Evolutionary conservation across 2,797 vertebrate genomes (phyloP).

Genomic region (Manis pentadactyla): DNA sequence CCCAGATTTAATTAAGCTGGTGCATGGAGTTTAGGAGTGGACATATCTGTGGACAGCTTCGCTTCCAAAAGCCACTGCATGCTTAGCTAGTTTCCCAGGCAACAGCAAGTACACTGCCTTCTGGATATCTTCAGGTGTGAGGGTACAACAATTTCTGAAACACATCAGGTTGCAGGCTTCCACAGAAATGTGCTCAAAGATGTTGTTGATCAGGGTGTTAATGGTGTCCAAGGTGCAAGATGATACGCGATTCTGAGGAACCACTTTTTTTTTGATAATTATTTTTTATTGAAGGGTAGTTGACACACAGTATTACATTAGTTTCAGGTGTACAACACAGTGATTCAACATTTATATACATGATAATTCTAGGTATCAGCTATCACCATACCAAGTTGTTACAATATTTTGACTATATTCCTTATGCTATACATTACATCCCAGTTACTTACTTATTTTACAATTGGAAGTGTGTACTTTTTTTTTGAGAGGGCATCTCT

Average conservation of each 20-base stretch:
- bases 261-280: conserved; percentile 72
- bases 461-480: no score
- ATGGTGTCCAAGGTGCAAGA: conserved; percentile 29
- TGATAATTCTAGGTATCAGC: no score
- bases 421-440: no score
- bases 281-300: no score
- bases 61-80: conserved; percentile 64
- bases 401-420: no score
- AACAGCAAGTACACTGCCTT: conserved; percentile 66
- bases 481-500: no score
- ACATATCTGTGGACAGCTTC: conserved; percentile 70
- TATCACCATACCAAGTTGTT: no score
- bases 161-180: conserved; percentile 46
- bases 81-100: conserved; percentile 61
- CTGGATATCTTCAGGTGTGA: conserved; percentile 67
- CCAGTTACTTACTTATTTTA: no score
- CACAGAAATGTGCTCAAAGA: conserved; percentile 59
- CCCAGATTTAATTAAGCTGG: conserved; percentile 44
- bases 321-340: no score
- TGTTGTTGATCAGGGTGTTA: conserved; percentile 64
- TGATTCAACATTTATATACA: no score
- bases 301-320: no score
- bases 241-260: conserved; percentile 25
- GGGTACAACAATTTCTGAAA: conserved; percentile 63
- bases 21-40: not conserved